These are phyloP conservation scores for Hermatobates lingyangjiaoensis DNA, from an alignment of 1,140 invertebrate species.

Conservation along the genomic window DNA sequence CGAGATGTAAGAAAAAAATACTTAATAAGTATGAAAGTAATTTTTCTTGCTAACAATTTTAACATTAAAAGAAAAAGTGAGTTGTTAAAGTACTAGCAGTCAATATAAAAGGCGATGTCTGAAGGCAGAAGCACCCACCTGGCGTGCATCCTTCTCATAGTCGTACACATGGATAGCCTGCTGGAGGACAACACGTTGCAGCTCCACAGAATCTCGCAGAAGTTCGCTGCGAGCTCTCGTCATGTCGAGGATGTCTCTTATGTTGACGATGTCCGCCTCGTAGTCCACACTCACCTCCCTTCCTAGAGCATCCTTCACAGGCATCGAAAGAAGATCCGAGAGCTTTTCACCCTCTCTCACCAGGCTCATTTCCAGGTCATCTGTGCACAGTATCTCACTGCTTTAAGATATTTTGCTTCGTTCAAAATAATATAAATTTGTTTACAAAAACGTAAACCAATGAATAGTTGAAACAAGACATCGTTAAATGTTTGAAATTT, in stretches of 20 bases:
- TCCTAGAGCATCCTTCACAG: slow-evolving; percentile 50
- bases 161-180: slow-evolving; percentile 51
- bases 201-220: slow-evolving; percentile 44
- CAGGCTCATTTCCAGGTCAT: slow-evolving; percentile 41
- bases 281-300: slow-evolving; percentile 40
- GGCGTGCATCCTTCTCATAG: slow-evolving; percentile 53
- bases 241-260: slow-evolving; percentile 38
- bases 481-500: too few species aligned
- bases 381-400: too few species aligned
- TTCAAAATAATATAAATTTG: too few species aligned
- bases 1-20: too few species aligned
- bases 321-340: slow-evolving; percentile 56
- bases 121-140: slow-evolving; percentile 27
- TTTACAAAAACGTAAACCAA: too few species aligned
- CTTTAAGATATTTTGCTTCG: too few species aligned
- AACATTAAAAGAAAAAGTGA: too few species aligned
- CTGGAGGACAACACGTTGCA: slow-evolving; percentile 53
- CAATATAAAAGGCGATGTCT: too few species aligned
- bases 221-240: slow-evolving; percentile 41
- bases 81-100: too few species aligned
- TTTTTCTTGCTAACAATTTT: too few species aligned
- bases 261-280: slow-evolving; percentile 45
- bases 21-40: too few species aligned
- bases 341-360: slow-evolving; percentile 59
- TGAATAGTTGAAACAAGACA: too few species aligned